These are phyloP conservation scores for Bombus pyrosoma DNA, from an alignment of 1,140 invertebrate species.

Conservation along the genomic window DNA sequence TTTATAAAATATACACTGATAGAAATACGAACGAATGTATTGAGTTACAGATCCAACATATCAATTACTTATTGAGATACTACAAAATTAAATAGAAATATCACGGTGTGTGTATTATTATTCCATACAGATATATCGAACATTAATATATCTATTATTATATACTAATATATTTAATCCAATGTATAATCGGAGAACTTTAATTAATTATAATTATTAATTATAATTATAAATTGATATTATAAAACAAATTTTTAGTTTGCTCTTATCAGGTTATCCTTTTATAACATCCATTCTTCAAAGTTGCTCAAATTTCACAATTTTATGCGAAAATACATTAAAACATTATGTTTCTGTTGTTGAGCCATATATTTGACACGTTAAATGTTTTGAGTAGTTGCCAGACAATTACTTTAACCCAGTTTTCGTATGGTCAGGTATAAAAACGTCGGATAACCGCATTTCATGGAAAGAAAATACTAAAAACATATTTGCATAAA, in stretches of 20 bases:
- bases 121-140: not conserved
- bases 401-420: not conserved
- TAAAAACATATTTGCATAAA: not conserved
- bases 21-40: too few species aligned
- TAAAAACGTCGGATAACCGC: not conserved
- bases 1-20: too few species aligned
- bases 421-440: not conserved
- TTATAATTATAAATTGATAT: not conserved
- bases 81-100: too few species aligned
- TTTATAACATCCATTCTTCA: not conserved
- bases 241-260: not conserved
- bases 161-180: not conserved
- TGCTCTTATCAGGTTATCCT: too few species aligned
- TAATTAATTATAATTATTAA: not conserved
- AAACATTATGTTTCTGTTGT: not conserved
- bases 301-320: not conserved
- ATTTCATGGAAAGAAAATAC: not conserved
- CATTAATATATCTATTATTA: not conserved
- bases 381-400: not conserved
- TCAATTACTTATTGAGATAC: too few species aligned
- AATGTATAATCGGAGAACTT: not conserved
- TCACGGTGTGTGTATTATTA: too few species aligned
- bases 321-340: not conserved
- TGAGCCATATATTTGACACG: not conserved
- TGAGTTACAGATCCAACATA: too few species aligned